phyloP scores from a whole-genome alignment of 1,140 invertebrate genomes.

The Pogonomyrmex californicus region DNA sequence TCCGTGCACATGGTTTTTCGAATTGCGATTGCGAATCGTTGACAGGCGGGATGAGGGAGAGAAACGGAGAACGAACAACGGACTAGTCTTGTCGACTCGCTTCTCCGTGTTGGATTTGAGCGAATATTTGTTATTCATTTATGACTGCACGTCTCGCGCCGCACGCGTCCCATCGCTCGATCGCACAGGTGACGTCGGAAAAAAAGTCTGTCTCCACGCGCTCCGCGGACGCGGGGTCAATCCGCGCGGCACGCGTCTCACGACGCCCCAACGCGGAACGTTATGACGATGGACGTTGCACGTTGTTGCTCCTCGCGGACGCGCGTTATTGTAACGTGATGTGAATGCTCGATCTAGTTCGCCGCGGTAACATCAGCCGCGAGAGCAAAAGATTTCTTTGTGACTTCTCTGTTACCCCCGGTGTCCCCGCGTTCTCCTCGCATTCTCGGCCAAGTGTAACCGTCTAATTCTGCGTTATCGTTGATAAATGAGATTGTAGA shows the following conservation, averaged over 20 bases:
- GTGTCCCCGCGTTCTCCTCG: not conserved
- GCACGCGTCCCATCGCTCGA: not conserved
- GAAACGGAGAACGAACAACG: too few species aligned
- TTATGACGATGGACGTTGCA: not conserved
- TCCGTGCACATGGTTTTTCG: not conserved
- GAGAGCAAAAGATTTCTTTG: not conserved
- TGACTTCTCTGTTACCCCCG: not conserved
- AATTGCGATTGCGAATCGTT: not conserved
- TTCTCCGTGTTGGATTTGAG: not conserved
- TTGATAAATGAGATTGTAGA: conserved; percentile 11
- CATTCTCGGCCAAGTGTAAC: too few species aligned
- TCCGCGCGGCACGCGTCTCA: not conserved
- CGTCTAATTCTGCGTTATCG: not conserved
- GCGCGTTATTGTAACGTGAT: not conserved
- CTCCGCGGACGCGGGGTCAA: not conserved
- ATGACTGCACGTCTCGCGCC: not conserved
- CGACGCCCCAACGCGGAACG: not conserved
- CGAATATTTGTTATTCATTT: not conserved
- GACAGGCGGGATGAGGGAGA: not conserved
- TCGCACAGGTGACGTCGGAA: conserved; percentile 20
- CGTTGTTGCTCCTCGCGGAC: not conserved
- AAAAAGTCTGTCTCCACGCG: conserved; percentile 32
- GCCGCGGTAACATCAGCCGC: not conserved
- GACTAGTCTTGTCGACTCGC: not conserved
- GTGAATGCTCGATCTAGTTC: conserved; percentile 11